These are phyloP conservation scores for Gymnoscopelus microlampas DNA, from an alignment of 2,797 vertebrate species.

Conservation along the genomic window DNA sequence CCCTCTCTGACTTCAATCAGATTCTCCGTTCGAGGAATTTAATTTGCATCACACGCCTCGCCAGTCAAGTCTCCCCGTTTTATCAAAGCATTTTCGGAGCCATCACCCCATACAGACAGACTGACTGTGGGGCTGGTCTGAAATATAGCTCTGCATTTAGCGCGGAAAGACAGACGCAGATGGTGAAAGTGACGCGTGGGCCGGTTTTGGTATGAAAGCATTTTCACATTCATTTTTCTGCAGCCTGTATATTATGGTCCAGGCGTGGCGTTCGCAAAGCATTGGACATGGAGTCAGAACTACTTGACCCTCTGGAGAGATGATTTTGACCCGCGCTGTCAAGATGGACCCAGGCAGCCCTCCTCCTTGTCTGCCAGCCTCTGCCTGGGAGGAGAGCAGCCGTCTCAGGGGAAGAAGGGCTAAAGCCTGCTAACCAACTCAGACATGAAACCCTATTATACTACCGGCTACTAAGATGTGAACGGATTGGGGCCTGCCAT, in stretches of 20 bases:
- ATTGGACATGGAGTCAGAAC: slow-evolving; percentile 67
- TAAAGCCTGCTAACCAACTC: slow-evolving; percentile 67
- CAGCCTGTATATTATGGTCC: slow-evolving; percentile 40
- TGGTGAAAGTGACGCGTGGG: slow-evolving; percentile 44
- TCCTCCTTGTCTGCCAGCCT: slow-evolving; percentile 34
- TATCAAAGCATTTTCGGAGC: slow-evolving; percentile 67
- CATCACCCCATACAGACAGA: slow-evolving; percentile 43
- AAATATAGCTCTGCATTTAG: slow-evolving; percentile 58
- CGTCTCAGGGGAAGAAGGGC: slow-evolving; percentile 56
- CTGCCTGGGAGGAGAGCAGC: slow-evolving; percentile 42
- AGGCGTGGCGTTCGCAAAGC: slow-evolving; percentile 43
- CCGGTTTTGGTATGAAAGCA: slow-evolving; percentile 66
- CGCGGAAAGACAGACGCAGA: slow-evolving; percentile 50
- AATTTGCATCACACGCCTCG: slow-evolving; percentile 79
- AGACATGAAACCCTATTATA: slow-evolving; percentile 82
- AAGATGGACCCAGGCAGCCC: slow-evolving; percentile 49
- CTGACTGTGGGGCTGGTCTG: slow-evolving; percentile 44
- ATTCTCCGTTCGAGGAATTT: slow-evolving; percentile 74
- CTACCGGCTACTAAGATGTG: slow-evolving; percentile 65
- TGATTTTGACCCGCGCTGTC: slow-evolving; percentile 70
- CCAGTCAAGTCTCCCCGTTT: slow-evolving; percentile 59
- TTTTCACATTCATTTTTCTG: slow-evolving; percentile 61
- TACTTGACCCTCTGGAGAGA: slow-evolving; percentile 59
- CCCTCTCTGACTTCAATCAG: slow-evolving; percentile 71
- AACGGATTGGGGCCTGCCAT: slow-evolving; percentile 78